Base-by-base conservation (phyloP, 2,113 vertebrate species). In the Anguilla rostrata region DNA sequence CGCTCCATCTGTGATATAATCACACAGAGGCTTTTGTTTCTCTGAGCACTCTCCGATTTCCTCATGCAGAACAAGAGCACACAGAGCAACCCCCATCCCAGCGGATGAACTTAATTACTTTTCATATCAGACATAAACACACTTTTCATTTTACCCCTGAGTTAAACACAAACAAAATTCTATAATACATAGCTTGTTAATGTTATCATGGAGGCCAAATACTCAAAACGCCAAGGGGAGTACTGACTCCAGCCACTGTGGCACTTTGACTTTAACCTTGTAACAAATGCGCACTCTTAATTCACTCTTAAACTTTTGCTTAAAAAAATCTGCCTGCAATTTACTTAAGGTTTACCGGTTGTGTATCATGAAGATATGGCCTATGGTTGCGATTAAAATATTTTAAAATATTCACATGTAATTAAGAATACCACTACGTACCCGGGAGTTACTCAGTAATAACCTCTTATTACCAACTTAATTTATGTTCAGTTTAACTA, bases 61-160 rank as follows among this genome's bases (percentile, higher is more conserved):
- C 56, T 40, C 63, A 39, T 16, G 41, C 60, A 86, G 81, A 26
- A 78, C 56, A 86, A 34, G 26, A 57, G 63, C 41, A 29, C 40
- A 49, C 41, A 26, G 12, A 49, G 43, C 46, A 29, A n/a, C 46
- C 46, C 29, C 81, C 7, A 18, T 79, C 49, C 82, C 56, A 41
- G 20, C 43, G 29, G 71, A 87, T 79, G 60, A 53, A 78, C 80
- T 81, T 83, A 86, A 86, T 86, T 86, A 63, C 86, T 86, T 86
- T 86, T 78, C 43, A 86, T 86, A 83, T 82, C 46, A 34, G 60
- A 83, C 49, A 81, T 86, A 83, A 86, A 86, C 86, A 82, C 80
- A 82, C 63, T 83, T 71, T 78, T n/a, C 3, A 11, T 84, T 84
- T 26, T 63, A 34, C 63, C 81, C 53, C 66, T 75, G 14, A 15